Evolutionary conservation across 2,113 vertebrate genomes (phyloP), one percentile per base, ranked within the genome.

Genomic region (Philantomba maxwellii): DNA sequence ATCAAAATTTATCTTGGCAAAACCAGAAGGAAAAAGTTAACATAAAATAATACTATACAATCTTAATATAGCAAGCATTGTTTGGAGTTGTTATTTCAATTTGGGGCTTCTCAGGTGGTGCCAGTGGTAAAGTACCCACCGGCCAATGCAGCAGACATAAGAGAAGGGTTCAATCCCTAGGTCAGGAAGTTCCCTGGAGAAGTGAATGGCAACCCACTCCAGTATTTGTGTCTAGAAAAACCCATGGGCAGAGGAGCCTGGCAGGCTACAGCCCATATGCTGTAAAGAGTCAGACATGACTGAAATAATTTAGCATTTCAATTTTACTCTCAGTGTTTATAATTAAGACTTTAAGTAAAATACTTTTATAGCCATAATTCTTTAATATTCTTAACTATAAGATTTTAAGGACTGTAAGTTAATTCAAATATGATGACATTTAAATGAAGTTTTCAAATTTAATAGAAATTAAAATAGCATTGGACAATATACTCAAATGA

Each of bases 381-480:
- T 64, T 75, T 85, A 26, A 47, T 80, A 47, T 17, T n/a, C 6
- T 93, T 36, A 91, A 85, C 15, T n/a, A 58, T 1, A 95, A 95
- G 3, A 93, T 51, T 86, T 91, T 81, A 93, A 77, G 62, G 7
- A 45, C 5, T 66, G 0, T 9, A 77, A 73, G 3, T 66, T 90
- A 75, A 77, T 91, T 85, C 43, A 84, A 64, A 88, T 85, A 85
- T 30, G 19, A 33, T 95, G 19, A 75, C 16, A 77, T 66, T 58
- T 89, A 91, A 87, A 8, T 75, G 21, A 89, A 81, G 25, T 58
- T 82, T 90, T 36, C 4, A 39, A 95, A 85, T 81, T 75, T 82
- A 92, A 87, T 87, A 2, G 5, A 93, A 97, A 89, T 88, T 81
- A 93, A 96, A 86, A 86, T 60, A 53, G 15, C 26, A 91, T 45